Conservation (phyloP, 2,113 vertebrate genomes). For the Illadopsis cleaveri region DNA sequence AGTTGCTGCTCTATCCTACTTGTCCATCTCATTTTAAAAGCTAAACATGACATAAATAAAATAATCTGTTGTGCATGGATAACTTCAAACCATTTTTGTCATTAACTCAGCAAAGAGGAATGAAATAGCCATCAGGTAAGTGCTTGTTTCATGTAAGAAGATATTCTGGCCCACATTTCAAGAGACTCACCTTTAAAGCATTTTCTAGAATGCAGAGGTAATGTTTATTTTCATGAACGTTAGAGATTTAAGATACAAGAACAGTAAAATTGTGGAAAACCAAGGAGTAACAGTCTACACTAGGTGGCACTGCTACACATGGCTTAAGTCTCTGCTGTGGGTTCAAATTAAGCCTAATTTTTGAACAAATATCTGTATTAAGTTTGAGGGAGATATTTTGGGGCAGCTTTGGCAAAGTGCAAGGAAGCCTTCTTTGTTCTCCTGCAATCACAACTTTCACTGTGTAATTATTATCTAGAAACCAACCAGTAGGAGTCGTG, state of each 20-base stretch:
- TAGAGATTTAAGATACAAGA: not conserved
- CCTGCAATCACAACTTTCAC: not conserved
- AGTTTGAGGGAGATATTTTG: not conserved
- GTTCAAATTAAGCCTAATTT: not conserved
- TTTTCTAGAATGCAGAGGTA: not conserved
- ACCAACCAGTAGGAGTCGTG: not conserved
- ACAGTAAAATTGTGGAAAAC: not conserved
- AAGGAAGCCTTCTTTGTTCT: not conserved
- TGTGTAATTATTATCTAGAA: not conserved
- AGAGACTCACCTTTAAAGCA: not conserved
- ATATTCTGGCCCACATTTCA: not conserved
- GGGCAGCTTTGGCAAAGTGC: not conserved
- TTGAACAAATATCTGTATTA: not conserved
- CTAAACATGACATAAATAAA: not conserved
- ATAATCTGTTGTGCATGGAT: not conserved
- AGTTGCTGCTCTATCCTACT: not conserved
- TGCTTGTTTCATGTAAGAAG: not conserved
- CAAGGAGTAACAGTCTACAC: not conserved
- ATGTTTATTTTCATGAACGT: not conserved
- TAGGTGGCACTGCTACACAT: slow-evolving; percentile 48
- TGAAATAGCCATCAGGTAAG: not conserved
- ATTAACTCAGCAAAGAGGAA: not conserved
- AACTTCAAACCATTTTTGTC: not conserved
- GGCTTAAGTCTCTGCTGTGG: not conserved
- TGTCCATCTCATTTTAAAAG: not conserved